Base-by-base conservation (phyloP, 92 coral and sea anemone species). In the Bergia sp. region DNA sequence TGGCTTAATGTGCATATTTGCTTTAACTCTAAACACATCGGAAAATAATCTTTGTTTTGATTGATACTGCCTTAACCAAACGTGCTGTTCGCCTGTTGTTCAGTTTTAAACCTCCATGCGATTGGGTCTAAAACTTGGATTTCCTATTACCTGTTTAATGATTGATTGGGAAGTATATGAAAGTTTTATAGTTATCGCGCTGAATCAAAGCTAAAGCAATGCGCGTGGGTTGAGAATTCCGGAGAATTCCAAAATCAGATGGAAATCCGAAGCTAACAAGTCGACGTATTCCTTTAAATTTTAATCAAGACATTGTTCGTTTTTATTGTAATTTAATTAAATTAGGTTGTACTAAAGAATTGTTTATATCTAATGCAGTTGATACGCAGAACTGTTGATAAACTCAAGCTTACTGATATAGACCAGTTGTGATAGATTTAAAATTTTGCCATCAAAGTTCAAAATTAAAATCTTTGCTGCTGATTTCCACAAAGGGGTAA, bases 341-440 rank as follows among this genome's bases (percentile, higher is more conserved):
- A 84, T 84, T 84, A 84, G 79, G 87, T 84, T 71, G 42, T 71
- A 71, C 78, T 84, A 84, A 84, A 84, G 87, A 84, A 84, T 84
- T 84, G 87, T 84, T 84, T 69, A 71, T 84, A 84, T 67, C 87
- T 84, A 67, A 84, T 71, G 78, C 79, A 84, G 87, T 84, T 72
- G 78, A 84, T 84, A 84, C 87, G 72, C 64, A 73, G 77, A 69
- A 18, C 43, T 84, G 23, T 84, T 73, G 87, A 69, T 73, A 71
- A 69, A 84, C 78, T 71, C n/a, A 66, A 16, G 36, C 53, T 3
- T 61, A 40, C 77, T 40, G 76, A 65, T 65, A 64, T 53, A 82
- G 21, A 20, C 64, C 42, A 44, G 58, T 69, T 13, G 65, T 2
- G 43, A 45, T 37, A 23, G 65, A 43, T 84, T 45, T 13, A 84